phyloP scores from a whole-genome alignment of 1,140 invertebrate species.

The Zaprionus capensis region DNA sequence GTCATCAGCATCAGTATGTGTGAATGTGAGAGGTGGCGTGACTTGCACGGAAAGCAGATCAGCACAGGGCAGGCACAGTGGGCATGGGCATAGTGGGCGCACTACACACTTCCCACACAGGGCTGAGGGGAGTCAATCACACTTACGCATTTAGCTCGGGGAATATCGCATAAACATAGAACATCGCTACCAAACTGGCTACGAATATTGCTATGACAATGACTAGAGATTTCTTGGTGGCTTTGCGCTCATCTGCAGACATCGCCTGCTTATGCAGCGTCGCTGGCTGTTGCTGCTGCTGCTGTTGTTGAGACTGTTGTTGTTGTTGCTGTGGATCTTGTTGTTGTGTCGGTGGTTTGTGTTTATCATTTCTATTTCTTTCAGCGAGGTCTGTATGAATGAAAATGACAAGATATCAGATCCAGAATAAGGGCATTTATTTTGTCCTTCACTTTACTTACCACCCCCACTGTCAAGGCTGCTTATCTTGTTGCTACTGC shows the following conservation, averaged over 20 bases:
- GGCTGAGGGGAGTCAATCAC: not conserved
- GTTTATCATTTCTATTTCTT: constrained; percentile 43
- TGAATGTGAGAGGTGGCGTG: constrained; percentile 59
- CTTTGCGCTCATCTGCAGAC: constrained; percentile 78
- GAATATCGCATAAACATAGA: constrained; percentile 89
- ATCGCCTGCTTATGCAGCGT: constrained; percentile 68
- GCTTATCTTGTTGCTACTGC: not conserved
- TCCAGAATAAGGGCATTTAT: not conserved
- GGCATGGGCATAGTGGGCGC: not conserved
- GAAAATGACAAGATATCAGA: not conserved
- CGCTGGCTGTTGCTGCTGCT: constrained; percentile 12
- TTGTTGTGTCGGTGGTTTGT: constrained; percentile 46
- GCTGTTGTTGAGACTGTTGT: constrained; percentile 19
- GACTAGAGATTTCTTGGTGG: constrained; percentile 82
- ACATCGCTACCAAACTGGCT: constrained; percentile 72
- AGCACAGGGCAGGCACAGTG: not conserved
- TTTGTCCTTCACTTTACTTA: constrained; percentile 2
- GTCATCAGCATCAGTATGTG: constrained; percentile 13
- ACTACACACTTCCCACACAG: not conserved
- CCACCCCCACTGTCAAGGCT: constrained; percentile 8
- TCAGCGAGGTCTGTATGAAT: constrained; percentile 20
- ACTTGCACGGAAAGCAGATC: constrained; percentile 28
- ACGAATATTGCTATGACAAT: constrained; percentile 78
- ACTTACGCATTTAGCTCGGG: constrained; percentile 93
- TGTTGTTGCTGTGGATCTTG: constrained; percentile 12